These are phyloP conservation scores for Scomber japonicus DNA, from an alignment of 2,113 vertebrate genomes.

Conservation along the genomic window DNA sequence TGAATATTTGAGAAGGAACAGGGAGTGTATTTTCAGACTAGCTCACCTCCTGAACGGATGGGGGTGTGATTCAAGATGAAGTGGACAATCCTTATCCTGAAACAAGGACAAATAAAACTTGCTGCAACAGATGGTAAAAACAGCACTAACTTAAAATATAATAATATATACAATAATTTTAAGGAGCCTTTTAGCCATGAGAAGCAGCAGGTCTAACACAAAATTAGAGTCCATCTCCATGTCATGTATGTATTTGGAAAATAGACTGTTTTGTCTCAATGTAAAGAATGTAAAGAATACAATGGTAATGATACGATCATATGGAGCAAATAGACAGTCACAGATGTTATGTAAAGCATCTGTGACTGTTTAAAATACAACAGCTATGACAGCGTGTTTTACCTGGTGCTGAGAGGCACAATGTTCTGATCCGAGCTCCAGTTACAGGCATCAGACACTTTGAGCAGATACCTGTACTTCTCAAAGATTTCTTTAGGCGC, in stretches of 20 bases:
- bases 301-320: neutral
- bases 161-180: too few relatives aligned
- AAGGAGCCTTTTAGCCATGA: neutral
- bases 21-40: neutral
- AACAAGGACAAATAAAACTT: conserved; percentile 47
- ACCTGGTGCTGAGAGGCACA: conserved; percentile 85
- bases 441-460: conserved; percentile 80
- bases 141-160: too few relatives aligned
- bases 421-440: conserved; percentile 73
- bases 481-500: conserved; percentile 83
- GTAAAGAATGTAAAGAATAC: too few relatives aligned
- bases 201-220: neutral
- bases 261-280: neutral
- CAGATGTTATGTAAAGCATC: conserved; percentile 4
- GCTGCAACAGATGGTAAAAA: too few relatives aligned
- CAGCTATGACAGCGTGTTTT: conserved; percentile 27
- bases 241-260: neutral
- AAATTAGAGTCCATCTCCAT: too few relatives aligned
- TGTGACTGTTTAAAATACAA: neutral
- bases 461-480: conserved; percentile 86
- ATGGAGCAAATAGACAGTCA: neutral
- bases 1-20: neutral
- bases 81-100: conserved; percentile 91
- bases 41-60: conserved; percentile 77
- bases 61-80: conserved; percentile 86